Conservation (phyloP, 2,888 invertebrate species). For the Microplitis manilae region DNA sequence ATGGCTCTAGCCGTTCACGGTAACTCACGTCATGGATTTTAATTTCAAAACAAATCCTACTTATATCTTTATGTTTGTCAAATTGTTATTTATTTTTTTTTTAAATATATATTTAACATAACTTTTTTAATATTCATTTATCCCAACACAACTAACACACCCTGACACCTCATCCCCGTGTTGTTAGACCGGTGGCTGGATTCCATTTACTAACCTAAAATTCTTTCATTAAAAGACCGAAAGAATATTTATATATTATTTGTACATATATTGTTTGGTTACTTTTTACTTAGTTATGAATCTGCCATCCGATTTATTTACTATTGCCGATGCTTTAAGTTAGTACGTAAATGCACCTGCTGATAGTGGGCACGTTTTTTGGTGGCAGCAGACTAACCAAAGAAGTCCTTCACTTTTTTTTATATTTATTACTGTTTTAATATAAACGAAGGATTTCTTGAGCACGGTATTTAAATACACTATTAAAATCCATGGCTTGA, state of each 20-base stretch:
- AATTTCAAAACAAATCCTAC: conserved; percentile 51
- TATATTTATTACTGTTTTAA: background rate
- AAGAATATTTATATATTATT: background rate
- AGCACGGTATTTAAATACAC: conserved; percentile 54
- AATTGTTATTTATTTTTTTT: background rate
- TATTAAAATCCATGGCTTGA: conserved; percentile 70
- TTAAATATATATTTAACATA: background rate
- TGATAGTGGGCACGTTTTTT: conserved; percentile 49
- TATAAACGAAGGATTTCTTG: conserved; percentile 36
- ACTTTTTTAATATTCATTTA: background rate
- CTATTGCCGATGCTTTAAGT: conserved; percentile 18
- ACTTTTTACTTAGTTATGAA: conserved; percentile 1
- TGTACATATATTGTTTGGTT: background rate
- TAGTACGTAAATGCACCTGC: conserved; percentile 58
- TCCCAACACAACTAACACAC: background rate
- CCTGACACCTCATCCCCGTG: conserved; percentile 6
- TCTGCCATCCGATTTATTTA: conserved; percentile 24
- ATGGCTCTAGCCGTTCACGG: conserved; percentile 71
- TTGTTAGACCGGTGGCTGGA: conserved; percentile 1
- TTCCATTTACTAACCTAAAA: background rate
- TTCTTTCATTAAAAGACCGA: conserved; percentile 6
- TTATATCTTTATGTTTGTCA: background rate
- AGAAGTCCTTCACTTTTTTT: conserved; percentile 54
- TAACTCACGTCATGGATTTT: conserved; percentile 72
- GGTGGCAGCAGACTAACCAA: conserved; percentile 44